These are phyloP conservation scores for Muscidifurax raptorellus DNA, from an alignment of 1,140 invertebrate genomes.

Conservation along the genomic window DNA sequence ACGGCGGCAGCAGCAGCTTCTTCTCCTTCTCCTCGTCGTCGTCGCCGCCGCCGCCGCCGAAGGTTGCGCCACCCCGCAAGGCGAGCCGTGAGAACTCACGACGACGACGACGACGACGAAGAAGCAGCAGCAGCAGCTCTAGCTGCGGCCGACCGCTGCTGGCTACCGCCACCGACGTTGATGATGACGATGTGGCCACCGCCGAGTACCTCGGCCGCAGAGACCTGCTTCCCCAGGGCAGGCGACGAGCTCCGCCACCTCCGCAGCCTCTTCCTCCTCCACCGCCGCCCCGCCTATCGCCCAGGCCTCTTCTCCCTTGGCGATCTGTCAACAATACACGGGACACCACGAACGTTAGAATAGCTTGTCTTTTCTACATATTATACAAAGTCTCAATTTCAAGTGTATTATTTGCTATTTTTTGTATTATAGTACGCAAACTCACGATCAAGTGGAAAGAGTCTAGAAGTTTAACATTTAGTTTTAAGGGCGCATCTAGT, in stretches of 20 bases:
- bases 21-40: constrained; percentile 65
- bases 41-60: constrained; percentile 51
- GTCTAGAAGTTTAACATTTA: no score
- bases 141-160: constrained; percentile 44
- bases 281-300: constrained; percentile 29
- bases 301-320: constrained; percentile 19
- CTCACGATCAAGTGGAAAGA: no score
- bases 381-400: no score
- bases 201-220: constrained; percentile 49
- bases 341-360: background rate
- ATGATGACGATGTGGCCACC: constrained; percentile 22
- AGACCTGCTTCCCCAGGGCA: background rate
- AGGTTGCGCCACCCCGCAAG: constrained; percentile 53
- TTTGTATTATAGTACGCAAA: no score
- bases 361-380: no score
- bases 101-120: constrained; percentile 31
- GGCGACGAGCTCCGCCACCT: constrained; percentile 22
- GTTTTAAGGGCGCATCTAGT: no score
- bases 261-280: constrained; percentile 37
- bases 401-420: no score
- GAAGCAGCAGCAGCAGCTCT: background rate
- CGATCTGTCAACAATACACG: constrained; percentile 34
- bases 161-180: constrained; percentile 69
- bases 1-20: constrained; percentile 62
- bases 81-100: constrained; percentile 22